phyloP scores from a whole-genome alignment of 2,797 vertebrate genomes.

The Sphenopsis melanotis region DNA sequence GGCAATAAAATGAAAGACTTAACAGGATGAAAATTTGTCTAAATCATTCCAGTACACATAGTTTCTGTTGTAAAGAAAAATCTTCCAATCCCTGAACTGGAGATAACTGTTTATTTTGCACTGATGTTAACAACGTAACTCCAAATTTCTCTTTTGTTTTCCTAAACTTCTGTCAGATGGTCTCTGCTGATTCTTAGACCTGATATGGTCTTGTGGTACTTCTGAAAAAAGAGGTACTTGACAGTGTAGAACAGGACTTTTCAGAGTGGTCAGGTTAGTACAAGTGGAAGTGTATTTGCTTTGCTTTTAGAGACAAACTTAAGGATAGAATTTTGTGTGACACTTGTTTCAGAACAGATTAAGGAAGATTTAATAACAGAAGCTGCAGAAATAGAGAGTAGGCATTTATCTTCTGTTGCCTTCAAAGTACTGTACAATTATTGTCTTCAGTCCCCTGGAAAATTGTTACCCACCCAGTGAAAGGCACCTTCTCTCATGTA shows the following conservation, averaged over 20 bases:
- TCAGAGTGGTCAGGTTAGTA: not conserved
- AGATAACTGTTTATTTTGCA: not conserved
- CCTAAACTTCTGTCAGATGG: not conserved
- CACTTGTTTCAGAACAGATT: not conserved
- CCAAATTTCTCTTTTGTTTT: not conserved
- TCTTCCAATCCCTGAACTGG: not conserved
- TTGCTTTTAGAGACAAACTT: not conserved
- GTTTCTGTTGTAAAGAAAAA: not conserved
- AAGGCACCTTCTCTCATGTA: not conserved
- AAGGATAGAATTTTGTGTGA: not conserved
- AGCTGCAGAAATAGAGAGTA: slow-evolving; percentile 1
- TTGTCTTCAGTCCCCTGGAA: not conserved
- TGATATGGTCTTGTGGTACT: rapidly evolving
- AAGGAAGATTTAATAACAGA: slow-evolving; percentile 5
- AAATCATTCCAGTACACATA: not conserved
- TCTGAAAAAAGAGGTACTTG: not conserved
- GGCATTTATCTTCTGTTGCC: not conserved
- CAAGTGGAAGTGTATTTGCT: not conserved
- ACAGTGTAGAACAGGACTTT: not conserved
- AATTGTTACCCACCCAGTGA: not conserved
- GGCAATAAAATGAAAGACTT: not conserved
- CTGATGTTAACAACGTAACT: not conserved
- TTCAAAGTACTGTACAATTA: not conserved
- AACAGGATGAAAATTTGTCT: not conserved
- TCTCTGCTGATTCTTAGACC: not conserved